Conservation (phyloP, 2,113 vertebrate species). For the Rhegmatorhina hoffmannsi region DNA sequence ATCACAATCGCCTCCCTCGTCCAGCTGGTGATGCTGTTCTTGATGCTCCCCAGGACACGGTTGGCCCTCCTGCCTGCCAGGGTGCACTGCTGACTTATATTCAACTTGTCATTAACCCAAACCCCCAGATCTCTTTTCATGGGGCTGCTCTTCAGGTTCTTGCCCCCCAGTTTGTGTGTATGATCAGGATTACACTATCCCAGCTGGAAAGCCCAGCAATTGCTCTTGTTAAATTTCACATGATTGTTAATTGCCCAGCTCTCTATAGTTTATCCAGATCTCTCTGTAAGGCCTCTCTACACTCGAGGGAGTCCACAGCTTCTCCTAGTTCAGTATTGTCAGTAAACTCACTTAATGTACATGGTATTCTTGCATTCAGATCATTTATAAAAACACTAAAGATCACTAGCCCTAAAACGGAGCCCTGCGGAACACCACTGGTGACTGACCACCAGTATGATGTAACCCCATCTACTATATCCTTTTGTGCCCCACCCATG, state of each 20-base stretch:
- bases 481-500: not conserved
- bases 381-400: not conserved
- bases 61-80: not conserved
- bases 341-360: not conserved
- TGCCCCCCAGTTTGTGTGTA: accelerated
- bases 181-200: not conserved
- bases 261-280: not conserved
- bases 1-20: not conserved
- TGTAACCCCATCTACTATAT: not conserved
- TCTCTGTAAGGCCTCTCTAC: not conserved
- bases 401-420: not conserved
- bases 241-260: not conserved
- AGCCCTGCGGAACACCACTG: accelerated
- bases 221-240: not conserved
- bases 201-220: not conserved
- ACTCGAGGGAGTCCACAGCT: not conserved
- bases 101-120: accelerated
- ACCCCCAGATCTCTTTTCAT: not conserved
- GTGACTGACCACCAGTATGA: not conserved
- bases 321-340: accelerated
- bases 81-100: accelerated
- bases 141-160: not conserved
- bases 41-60: accelerated
- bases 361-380: not conserved
- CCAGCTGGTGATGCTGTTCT: accelerated